Conservation (phyloP, 2,888 invertebrate species). For the Hymenopus coronatus region DNA sequence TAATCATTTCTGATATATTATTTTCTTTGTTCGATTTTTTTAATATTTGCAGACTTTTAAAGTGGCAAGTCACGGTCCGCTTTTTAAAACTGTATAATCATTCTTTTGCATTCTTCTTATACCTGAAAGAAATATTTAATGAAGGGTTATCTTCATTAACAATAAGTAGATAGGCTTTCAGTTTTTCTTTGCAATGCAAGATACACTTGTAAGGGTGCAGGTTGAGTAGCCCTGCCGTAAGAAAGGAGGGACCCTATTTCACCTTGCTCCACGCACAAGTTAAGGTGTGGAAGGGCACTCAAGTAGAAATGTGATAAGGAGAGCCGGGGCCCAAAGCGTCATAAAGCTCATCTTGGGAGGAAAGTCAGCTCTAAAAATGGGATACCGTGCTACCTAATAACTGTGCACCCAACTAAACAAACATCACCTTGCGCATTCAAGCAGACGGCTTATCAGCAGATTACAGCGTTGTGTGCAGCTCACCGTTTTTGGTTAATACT, state of each 20-base stretch:
- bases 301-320: slow-evolving; percentile 20
- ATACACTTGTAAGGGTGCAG: not conserved
- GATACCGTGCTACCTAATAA: not conserved
- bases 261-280: not conserved
- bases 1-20: too few relatives aligned
- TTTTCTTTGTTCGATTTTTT: too few relatives aligned
- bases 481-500: too few relatives aligned
- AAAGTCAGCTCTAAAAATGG: not conserved
- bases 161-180: too few relatives aligned
- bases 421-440: not conserved
- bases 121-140: too few relatives aligned
- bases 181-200: too few relatives aligned
- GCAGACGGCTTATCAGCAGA: not conserved
- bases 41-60: too few relatives aligned
- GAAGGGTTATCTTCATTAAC: too few relatives aligned
- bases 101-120: too few relatives aligned
- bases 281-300: slow-evolving; percentile 1
- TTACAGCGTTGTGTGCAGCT: not conserved
- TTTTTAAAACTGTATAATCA: too few relatives aligned
- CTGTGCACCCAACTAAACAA: slow-evolving; percentile 5
- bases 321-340: not conserved
- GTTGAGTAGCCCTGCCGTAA: not conserved
- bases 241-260: not conserved
- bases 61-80: too few relatives aligned
- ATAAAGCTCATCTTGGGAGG: slow-evolving; percentile 7